These are phyloP conservation scores for Tipula vernalis DNA, from an alignment of 2,888 invertebrate genomes.

Conservation along the genomic window DNA sequence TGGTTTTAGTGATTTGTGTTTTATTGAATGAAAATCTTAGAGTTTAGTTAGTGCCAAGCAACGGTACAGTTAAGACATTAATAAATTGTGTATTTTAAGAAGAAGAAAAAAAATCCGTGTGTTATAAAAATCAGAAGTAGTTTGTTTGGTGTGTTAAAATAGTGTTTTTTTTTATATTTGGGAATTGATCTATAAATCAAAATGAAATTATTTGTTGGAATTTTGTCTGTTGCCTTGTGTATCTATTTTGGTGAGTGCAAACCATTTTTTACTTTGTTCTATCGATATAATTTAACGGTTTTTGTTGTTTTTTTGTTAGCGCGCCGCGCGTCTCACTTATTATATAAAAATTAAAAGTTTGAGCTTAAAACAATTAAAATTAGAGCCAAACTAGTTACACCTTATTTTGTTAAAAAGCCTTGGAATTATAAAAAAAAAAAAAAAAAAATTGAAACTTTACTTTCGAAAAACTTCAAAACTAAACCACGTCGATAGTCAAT, in stretches of 20 bases:
- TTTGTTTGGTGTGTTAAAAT: not conserved
- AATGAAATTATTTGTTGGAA: conserved; percentile 8
- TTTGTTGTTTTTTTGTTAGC: not conserved
- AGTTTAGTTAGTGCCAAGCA: conserved; percentile 9
- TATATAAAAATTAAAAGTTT: not conserved
- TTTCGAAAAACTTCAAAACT: not conserved
- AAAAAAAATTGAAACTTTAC: not conserved
- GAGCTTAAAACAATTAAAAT: not conserved
- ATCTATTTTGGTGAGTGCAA: conserved; percentile 7
- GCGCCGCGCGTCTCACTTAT: not conserved
- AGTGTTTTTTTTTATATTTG: not conserved
- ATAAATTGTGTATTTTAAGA: not conserved
- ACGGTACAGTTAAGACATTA: conserved; percentile 7
- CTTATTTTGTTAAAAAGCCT: not conserved
- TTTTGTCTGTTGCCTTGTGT: not conserved
- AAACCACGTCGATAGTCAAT: not conserved
- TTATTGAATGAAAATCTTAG: not conserved
- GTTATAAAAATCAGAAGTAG: not conserved
- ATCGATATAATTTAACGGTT: not conserved
- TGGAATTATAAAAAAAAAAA: not conserved
- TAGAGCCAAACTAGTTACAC: not conserved
- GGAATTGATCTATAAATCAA: not conserved
- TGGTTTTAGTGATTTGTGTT: not conserved
- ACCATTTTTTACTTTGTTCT: not conserved
- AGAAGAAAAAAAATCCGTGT: not conserved